A percentile compares a stretch with the other conserved stretches of the same genome.
Conservation (phyloP, 2,888 invertebrate species). For the Noctua fimbriata region DNA sequence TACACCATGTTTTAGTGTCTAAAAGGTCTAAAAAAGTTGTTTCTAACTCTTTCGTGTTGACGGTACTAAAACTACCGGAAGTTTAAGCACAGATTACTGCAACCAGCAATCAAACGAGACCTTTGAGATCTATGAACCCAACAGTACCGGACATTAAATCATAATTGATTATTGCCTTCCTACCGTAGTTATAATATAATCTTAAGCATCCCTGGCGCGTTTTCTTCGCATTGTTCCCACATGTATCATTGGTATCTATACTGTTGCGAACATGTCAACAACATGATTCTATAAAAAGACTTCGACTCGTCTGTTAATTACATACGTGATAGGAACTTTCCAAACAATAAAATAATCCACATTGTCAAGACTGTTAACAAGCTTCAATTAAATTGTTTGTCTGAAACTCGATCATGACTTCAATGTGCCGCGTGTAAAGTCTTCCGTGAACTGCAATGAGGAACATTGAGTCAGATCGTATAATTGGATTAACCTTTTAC, state of each 20-base stretch:
- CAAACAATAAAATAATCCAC: slow-evolving; percentile 15
- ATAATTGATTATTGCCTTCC: not conserved
- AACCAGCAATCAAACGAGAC: not conserved
- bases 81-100: not conserved
- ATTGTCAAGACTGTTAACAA: slow-evolving; percentile 36
- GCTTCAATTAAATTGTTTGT: slow-evolving; percentile 70
- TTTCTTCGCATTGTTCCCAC: not conserved
- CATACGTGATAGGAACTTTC: slow-evolving; percentile 30
- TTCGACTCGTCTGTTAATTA: slow-evolving; percentile 16
- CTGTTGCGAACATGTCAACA: not conserved
- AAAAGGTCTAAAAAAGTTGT: not conserved
- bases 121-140: not conserved
- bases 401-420: slow-evolving; percentile 72
- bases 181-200: not conserved
- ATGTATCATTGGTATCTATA: not conserved
- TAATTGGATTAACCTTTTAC: slow-evolving; percentile 76
- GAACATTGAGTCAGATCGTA: slow-evolving; percentile 79
- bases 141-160: not conserved
- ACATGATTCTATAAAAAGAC: slow-evolving; percentile 8
- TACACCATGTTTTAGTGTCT: not conserved
- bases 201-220: not conserved
- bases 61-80: too few species aligned
- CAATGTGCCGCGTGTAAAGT: slow-evolving; percentile 67
- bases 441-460: slow-evolving; percentile 81
- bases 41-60: not conserved